Conservation (phyloP, 1,140 invertebrate species). For the Wiebesia pumilae region DNA sequence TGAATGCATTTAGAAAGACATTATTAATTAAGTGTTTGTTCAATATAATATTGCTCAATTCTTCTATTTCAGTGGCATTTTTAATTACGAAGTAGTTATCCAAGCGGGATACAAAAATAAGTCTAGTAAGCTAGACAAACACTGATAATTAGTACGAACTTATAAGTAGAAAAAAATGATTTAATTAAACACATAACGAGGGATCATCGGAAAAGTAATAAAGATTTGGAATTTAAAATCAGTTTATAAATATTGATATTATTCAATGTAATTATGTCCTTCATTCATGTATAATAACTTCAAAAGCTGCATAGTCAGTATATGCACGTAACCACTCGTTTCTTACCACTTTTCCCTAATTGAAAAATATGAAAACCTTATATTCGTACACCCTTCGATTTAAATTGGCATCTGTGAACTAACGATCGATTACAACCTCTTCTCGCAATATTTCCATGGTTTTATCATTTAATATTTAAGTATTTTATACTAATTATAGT, state of each 20-base stretch:
- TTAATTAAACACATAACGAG: background rate
- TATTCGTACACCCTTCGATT: background rate
- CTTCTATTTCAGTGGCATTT: too few relatives aligned
- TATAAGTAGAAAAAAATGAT: background rate
- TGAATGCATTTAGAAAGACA: background rate
- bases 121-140: too few relatives aligned
- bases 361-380: background rate
- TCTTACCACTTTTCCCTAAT: background rate
- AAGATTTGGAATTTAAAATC: too few relatives aligned
- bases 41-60: too few relatives aligned
- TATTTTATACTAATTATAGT: background rate
- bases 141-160: too few relatives aligned
- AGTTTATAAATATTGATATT: background rate
- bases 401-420: background rate
- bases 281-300: background rate
- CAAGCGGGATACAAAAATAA: too few relatives aligned
- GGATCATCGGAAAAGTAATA: background rate
- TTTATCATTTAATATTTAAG: conserved; percentile 16
- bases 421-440: conserved; percentile 3
- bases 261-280: background rate
- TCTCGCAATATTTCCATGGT: background rate
- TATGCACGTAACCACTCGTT: background rate
- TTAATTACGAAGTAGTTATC: too few relatives aligned
- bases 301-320: background rate
- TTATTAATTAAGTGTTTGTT: too few relatives aligned